A percentile compares a stretch with the other conserved stretches of the same genome.
Conservation (phyloP, 2,888 invertebrate species). For the Synanthedon vespiformis region DNA sequence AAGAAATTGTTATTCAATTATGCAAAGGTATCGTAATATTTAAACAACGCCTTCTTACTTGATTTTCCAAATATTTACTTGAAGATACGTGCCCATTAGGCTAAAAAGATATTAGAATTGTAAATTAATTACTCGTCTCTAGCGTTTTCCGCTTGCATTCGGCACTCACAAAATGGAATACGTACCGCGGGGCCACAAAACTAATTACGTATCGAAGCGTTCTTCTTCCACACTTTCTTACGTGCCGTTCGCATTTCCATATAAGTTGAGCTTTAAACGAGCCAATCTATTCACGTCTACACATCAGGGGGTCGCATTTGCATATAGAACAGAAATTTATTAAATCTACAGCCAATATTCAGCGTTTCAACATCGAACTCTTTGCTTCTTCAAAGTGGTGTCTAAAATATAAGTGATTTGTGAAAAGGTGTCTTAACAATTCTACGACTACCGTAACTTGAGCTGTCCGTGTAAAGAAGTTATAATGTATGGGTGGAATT, state of each 20-base stretch:
- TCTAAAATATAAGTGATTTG: slow-evolving; percentile 22
- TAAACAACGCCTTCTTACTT: slow-evolving; percentile 16
- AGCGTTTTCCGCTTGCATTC: slow-evolving; percentile 32
- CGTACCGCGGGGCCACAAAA: slow-evolving; percentile 53
- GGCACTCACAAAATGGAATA: slow-evolving; percentile 49
- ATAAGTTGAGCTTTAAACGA: slow-evolving; percentile 71
- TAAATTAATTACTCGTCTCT: slow-evolving; percentile 46
- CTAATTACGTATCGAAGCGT: slow-evolving; percentile 67
- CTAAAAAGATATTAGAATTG: slow-evolving; percentile 41
- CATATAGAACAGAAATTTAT: slow-evolving; percentile 72
- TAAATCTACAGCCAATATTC: slow-evolving; percentile 71
- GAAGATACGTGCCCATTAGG: slow-evolving; percentile 25
- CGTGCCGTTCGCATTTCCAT: slow-evolving; percentile 70
- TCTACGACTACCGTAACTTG: too few relatives aligned
- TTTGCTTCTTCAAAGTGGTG: slow-evolving; percentile 50
- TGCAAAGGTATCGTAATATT: background rate
- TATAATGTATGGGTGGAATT: too few relatives aligned
- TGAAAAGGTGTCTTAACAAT: background rate
- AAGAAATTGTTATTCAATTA: background rate
- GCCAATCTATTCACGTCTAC: slow-evolving; percentile 72
- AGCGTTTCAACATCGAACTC: slow-evolving; percentile 62
- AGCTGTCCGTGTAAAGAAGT: too few relatives aligned
- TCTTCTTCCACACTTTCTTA: slow-evolving; percentile 68
- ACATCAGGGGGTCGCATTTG: slow-evolving; percentile 70
- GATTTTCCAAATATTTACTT: slow-evolving; percentile 26